Base-by-base conservation (phyloP, 2,888 invertebrate species). In the Chrysodeixis includens region DNA sequence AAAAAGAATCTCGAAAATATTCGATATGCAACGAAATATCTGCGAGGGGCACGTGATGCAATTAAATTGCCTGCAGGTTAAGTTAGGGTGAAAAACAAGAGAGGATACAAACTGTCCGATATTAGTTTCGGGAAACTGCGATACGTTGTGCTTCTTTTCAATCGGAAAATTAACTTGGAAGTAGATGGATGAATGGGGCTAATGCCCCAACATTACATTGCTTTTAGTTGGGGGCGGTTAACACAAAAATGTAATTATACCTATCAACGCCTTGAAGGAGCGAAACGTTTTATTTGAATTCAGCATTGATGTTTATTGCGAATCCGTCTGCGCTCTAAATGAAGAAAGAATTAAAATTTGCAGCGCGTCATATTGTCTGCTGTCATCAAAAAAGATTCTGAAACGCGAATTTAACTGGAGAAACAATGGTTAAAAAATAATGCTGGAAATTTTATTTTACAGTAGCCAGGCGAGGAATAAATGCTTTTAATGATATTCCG, bases 271-370 rank as follows among this genome's bases (percentile, higher is more conserved):
- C 20, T 49, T 20, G 46, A 49, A 49, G 46, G 20, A 49, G 20
- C 20, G 46, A 20, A 46, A 49, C 46, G 46, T 49, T 49, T 49
- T 46, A 46, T 46, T 46, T 20, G 46, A 49, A 10, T 49, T 20
- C 46, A 46, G 9, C 46, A 20, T 49, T 18, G 20, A 20, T 49
- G 18, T 49, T 49, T 49, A 49, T 20, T 49, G 46, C 46, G 18
- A 49, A 20, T 16, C 20, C 18, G 9, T 49, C 46, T 49, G 9
- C 20, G 46, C 46, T 49, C 18, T 18, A 16, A 18, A 20, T 20
- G 20, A 10, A 49, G 46, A 49, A 49, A 12, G 10, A 49, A 20
- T 49, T 49, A 20, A 49, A 49, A 49, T 18, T 20, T 18, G 1
- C 18, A 18, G 8, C 16, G 18, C 18, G 18, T 10, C 46, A 46